Percentiles rank a stretch among this genome's conserved stretches.
phyloP scores from a whole-genome alignment of 2,113 vertebrate genomes.

The Paramormyrops kingsleyae region DNA sequence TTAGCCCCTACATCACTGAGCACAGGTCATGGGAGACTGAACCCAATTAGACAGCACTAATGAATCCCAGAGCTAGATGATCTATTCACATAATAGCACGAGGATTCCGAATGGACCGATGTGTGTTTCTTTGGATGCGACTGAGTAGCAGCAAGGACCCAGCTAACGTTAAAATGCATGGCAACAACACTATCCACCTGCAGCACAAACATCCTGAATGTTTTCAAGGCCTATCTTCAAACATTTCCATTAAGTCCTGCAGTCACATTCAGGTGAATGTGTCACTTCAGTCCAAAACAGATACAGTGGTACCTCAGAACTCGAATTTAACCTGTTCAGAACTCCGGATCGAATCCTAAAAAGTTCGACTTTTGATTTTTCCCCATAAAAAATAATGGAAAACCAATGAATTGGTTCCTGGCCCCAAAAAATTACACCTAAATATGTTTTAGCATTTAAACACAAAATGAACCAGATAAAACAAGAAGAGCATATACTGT shows the following conservation, averaged over 20 bases:
- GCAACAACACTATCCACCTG: neutral
- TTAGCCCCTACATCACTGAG: neutral
- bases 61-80: neutral
- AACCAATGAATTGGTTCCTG: too few species aligned
- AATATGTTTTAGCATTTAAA: too few species aligned
- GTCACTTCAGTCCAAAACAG: neutral
- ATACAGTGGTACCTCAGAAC: neutral
- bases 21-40: neutral
- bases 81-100: neutral
- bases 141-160: neutral
- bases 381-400: too few species aligned
- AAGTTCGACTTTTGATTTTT: too few species aligned
- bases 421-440: too few species aligned
- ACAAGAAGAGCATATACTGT: too few species aligned
- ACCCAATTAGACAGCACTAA: constrained; percentile 14
- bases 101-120: neutral
- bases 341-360: too few species aligned
- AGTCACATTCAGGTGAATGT: neutral
- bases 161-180: neutral
- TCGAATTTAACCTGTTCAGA: too few species aligned
- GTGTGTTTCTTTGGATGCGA: neutral
- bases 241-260: neutral
- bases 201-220: neutral
- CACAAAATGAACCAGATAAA: too few species aligned
- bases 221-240: neutral